A percentile compares a stretch with the other conserved stretches of the same genome.
Evolutionary conservation across 2,797 vertebrate species (phyloP).

Genomic region (Neomorphus geoffroyi): DNA sequence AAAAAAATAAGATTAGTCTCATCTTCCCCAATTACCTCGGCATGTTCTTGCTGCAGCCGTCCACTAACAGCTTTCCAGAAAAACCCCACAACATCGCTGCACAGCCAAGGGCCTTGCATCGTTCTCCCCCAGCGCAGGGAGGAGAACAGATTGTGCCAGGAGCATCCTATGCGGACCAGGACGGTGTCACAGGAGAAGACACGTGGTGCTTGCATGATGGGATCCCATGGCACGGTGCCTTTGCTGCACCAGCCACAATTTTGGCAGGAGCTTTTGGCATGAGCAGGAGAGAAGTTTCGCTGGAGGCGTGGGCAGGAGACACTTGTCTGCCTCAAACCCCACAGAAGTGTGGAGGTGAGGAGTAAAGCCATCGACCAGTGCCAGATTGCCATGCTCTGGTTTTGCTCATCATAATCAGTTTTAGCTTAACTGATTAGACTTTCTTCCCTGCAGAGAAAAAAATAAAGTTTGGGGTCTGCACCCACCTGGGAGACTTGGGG

Average conservation of each 20-base stretch:
- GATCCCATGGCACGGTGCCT: fast-evolving
- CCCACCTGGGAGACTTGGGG: not conserved
- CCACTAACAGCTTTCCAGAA: not conserved
- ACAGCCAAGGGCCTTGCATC: fast-evolving
- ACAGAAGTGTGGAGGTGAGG: fast-evolving
- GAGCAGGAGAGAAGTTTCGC: not conserved
- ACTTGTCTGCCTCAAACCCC: not conserved
- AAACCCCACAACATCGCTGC: not conserved
- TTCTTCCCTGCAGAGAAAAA: not conserved
- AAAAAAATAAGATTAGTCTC: constrained; percentile 51
- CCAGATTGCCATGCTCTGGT: not conserved
- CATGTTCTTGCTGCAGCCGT: not conserved
- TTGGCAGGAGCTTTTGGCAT: not conserved
- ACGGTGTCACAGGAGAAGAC: not conserved
- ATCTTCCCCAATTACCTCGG: constrained; percentile 37
- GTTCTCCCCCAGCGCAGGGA: fast-evolving
- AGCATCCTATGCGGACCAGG: not conserved
- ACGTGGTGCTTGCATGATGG: fast-evolving
- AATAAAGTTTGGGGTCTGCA: not conserved
- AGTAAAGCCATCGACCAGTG: not conserved
- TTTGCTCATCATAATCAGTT: not conserved
- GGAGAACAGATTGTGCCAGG: not conserved
- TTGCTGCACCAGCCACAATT: not conserved
- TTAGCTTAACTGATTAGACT: not conserved
- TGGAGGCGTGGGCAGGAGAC: not conserved